Base-by-base conservation (phyloP, 2,797 vertebrate species). In the Enteromius argenteus region DNA sequence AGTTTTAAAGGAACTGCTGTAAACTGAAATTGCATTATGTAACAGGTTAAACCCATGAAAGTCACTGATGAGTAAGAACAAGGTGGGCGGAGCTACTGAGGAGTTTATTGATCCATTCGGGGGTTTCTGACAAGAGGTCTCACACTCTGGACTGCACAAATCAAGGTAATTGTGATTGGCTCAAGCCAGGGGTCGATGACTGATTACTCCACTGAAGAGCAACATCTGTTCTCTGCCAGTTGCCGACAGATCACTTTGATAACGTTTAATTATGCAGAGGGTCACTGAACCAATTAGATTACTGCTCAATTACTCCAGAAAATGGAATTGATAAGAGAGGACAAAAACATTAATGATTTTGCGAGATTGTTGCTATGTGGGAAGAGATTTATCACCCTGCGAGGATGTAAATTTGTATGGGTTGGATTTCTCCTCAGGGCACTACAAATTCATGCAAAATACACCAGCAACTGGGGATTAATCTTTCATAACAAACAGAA, bases 111-210 rank as follows among this genome's bases (percentile, higher is more conserved):
- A 90, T 86, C 56, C 53, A 66, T 58, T 78, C 17, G 11, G 79
- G 71, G 84, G 60, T 62, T 78, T 84, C 56, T 30, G 88, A 88
- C 76, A 62, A 73, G 84, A 72, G 78, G 44, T 71, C 44, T 73
- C 46, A 68, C 82, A 72, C 74, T 82, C 66, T 60, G 71, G 72
- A 84, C 79, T 35, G 72, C 56, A 68, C 86, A 86, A 89, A 89
- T 88, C 85, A 89, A 84, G 86, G 84, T 90, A 90, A 90, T 88
- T 88, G 88, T 88, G 87, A 90, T 87, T 86, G 90, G 90, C 86
- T 84, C 76, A 79, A 83, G 85, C 83, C 56, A 68, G 84, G 37
- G 81, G 85, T 87, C 67, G 86, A 89, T 90, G 89, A 88, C 86
- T 88, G 90, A 91, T 91, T 86, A 88, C 86, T 80, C 73, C 49